These are phyloP conservation scores for Aricia artaxerxes DNA, from an alignment of 2,888 invertebrate species.

Conservation along the genomic window DNA sequence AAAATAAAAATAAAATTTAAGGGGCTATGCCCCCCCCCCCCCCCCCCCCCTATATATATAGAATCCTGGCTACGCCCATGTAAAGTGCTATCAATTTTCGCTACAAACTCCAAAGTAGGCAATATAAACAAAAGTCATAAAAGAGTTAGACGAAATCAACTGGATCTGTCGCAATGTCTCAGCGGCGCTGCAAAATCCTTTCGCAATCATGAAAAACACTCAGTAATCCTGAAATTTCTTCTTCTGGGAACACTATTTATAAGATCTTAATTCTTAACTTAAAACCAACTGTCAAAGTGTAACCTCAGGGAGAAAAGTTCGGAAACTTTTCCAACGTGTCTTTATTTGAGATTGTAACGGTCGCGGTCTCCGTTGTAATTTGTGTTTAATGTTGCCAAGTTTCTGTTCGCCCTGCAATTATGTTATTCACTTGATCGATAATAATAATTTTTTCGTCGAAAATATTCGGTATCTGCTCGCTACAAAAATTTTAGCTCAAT, in stretches of 20 bases:
- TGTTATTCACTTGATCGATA: neutral
- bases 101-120: neutral
- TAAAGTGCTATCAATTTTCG: no score
- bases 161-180: neutral
- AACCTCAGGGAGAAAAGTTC: conserved; percentile 58
- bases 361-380: conserved; percentile 44
- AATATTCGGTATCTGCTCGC: no score
- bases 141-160: neutral
- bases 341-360: conserved; percentile 64
- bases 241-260: conserved; percentile 65
- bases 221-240: conserved; percentile 58
- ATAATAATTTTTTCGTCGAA: no score
- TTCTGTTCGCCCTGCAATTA: conserved; percentile 5
- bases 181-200: conserved; percentile 32
- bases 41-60: no score
- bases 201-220: conserved; percentile 56
- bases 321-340: conserved; percentile 61
- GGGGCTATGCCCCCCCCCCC: no score
- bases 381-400: conserved; percentile 41
- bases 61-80: no score
- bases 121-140: conserved; percentile 2
- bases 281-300: conserved; percentile 69
- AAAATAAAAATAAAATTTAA: no score
- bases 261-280: conserved; percentile 68
- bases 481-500: no score